Evolutionary conservation across 2,888 invertebrate species (phyloP).

Genomic region (Eurytoma adleriae): DNA sequence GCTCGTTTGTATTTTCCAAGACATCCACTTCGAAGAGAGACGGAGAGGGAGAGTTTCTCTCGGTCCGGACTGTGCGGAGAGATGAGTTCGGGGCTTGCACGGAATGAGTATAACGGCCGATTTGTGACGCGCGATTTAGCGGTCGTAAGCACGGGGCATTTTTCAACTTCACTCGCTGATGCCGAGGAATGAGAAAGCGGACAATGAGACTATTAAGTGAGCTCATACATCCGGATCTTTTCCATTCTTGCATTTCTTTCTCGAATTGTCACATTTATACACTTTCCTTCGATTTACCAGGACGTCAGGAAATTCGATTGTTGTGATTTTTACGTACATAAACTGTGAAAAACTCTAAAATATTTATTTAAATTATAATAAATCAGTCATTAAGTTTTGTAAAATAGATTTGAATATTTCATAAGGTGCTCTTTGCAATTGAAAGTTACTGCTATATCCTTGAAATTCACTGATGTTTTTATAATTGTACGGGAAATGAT

Average conservation of each 20-base stretch:
- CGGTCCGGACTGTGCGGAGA: too few relatives aligned
- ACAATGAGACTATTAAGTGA: not conserved
- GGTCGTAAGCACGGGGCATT: not conserved
- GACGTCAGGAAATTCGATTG: too few relatives aligned
- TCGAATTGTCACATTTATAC: not conserved
- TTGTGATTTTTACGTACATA: too few relatives aligned
- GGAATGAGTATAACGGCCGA: not conserved
- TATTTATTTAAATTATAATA: too few relatives aligned
- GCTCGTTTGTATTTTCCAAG: constrained; percentile 31
- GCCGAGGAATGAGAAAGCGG: not conserved
- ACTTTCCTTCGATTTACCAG: constrained; percentile 19
- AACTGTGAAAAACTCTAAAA: too few relatives aligned
- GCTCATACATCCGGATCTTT: constrained; percentile 3
- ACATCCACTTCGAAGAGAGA: not conserved
- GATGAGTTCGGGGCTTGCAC: too few relatives aligned
- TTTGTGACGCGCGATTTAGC: constrained; percentile 39
- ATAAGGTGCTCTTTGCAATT: not conserved
- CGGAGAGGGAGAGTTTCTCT: not conserved
- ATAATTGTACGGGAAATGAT: constrained; percentile 16
- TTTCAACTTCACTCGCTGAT: constrained; percentile 15
- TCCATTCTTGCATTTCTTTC: not conserved
- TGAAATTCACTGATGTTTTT: constrained; percentile 6
- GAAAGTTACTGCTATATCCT: not conserved
- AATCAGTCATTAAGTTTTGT: too few relatives aligned
- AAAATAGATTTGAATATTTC: not conserved